Conservation (phyloP, 2,888 invertebrate genomes). For the Epinotia bilunana region DNA sequence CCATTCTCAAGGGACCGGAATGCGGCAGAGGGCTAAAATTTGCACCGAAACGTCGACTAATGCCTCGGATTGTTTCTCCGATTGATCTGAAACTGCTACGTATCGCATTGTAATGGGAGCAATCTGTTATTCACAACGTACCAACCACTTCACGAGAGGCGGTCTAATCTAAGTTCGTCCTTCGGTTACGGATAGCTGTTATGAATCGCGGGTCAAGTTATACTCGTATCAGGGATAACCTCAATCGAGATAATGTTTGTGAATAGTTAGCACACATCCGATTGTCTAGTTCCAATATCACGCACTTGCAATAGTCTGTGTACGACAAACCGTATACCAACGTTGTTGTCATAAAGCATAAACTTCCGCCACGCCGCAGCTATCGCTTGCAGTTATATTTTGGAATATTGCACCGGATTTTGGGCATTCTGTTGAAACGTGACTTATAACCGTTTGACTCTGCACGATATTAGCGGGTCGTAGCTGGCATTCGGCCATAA, state of each 20-base stretch:
- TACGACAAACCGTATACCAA: conserved; percentile 48
- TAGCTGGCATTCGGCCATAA: conserved; percentile 75
- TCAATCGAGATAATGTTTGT: not conserved
- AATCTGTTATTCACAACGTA: not conserved
- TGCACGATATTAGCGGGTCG: conserved; percentile 68
- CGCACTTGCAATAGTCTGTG: conserved; percentile 38
- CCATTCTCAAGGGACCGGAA: no score
- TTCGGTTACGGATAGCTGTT: not conserved
- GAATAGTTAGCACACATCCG: not conserved
- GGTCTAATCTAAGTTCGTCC: not conserved
- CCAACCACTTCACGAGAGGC: not conserved
- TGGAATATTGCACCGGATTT: conserved; percentile 62
- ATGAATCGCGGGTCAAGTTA: not conserved
- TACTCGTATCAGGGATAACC: not conserved
- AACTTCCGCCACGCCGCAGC: conserved; percentile 62
- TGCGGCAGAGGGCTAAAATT: no score
- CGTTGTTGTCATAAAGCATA: conserved; percentile 63
- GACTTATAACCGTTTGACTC: conserved; percentile 68
- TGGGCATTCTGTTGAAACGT: conserved; percentile 71
- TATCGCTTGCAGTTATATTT: conserved; percentile 58
- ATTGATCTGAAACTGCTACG: not conserved
- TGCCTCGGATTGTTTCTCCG: not conserved
- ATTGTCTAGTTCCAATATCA: conserved; percentile 36
- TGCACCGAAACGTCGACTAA: not conserved
- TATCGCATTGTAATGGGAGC: not conserved